Evolutionary conservation across 2,797 vertebrate species (phyloP).

Genomic region (Orientallactaga sibirica): DNA sequence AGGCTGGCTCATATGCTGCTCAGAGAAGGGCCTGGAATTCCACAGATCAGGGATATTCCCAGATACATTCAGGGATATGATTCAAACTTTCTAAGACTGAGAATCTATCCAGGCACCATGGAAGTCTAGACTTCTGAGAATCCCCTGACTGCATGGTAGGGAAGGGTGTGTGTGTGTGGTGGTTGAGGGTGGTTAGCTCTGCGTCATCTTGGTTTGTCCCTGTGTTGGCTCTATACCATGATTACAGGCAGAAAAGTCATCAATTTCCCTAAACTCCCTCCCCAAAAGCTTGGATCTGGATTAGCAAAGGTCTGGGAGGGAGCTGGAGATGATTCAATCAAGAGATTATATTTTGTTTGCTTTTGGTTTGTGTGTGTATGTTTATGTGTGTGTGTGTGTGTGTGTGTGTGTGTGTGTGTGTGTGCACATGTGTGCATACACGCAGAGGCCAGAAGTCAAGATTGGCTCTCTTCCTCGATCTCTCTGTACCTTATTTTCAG

Average conservation of each 20-base stretch:
- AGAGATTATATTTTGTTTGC: not conserved
- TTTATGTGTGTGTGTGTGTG: not conserved
- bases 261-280: not conserved
- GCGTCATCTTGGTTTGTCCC: not conserved
- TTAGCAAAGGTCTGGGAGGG: not conserved
- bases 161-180: no score
- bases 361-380: not conserved
- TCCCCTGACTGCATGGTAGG: not conserved
- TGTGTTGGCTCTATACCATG: rapidly evolving
- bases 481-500: not conserved
- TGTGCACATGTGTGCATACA: not conserved
- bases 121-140: not conserved
- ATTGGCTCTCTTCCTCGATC: no score
- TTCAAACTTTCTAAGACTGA: not conserved
- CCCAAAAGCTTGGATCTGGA: not conserved
- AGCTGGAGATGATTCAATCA: not conserved
- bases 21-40: not conserved
- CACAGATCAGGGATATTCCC: not conserved
- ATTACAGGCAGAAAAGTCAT: not conserved
- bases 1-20: not conserved
- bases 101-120: not conserved
- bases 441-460: no score
- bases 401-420: not conserved
- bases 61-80: rapidly evolving
- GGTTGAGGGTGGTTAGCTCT: no score